Percentiles rank a stretch among this genome's conserved stretches.
phyloP scores from a whole-genome alignment of 2,888 invertebrate species.

The Penaeus monodon region DNA sequence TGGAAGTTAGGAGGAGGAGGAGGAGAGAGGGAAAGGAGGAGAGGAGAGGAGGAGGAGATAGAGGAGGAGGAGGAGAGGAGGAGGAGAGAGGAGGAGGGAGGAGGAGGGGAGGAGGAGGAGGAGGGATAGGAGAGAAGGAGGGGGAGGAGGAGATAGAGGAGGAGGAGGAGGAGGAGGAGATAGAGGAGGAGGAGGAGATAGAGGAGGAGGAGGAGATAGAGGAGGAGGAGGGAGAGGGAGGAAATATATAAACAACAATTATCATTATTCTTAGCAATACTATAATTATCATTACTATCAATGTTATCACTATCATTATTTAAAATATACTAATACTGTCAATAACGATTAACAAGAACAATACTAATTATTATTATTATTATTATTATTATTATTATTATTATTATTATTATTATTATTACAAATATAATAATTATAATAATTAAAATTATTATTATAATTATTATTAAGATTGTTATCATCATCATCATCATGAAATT shows the following conservation, averaged over 20 bases:
- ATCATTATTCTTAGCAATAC: too few relatives aligned
- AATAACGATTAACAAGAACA: too few relatives aligned
- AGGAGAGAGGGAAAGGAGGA: conserved; percentile 68
- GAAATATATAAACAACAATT: background rate
- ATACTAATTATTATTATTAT: too few relatives aligned
- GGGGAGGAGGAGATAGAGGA: conserved; percentile 67
- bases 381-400: too few relatives aligned
- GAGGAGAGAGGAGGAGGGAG: conserved; percentile 11
- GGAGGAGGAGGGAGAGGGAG: conserved; percentile 7
- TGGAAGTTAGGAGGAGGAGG: background rate
- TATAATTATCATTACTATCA: too few relatives aligned
- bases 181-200: conserved; percentile 9
- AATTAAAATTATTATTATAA: too few relatives aligned
- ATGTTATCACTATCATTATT: too few relatives aligned
- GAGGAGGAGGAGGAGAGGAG: conserved; percentile 14
- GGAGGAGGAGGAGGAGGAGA: conserved; percentile 12
- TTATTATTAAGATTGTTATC: too few relatives aligned
- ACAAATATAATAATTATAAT: too few relatives aligned
- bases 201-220: background rate
- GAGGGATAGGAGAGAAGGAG: background rate
- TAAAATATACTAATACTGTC: too few relatives aligned
- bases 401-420: too few relatives aligned
- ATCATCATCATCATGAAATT: too few relatives aligned
- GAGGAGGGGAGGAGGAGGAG: conserved; percentile 21
- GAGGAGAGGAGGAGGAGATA: conserved; percentile 8